phyloP scores from a whole-genome alignment of 1,140 invertebrate species.

The Zaprionus capensis region DNA sequence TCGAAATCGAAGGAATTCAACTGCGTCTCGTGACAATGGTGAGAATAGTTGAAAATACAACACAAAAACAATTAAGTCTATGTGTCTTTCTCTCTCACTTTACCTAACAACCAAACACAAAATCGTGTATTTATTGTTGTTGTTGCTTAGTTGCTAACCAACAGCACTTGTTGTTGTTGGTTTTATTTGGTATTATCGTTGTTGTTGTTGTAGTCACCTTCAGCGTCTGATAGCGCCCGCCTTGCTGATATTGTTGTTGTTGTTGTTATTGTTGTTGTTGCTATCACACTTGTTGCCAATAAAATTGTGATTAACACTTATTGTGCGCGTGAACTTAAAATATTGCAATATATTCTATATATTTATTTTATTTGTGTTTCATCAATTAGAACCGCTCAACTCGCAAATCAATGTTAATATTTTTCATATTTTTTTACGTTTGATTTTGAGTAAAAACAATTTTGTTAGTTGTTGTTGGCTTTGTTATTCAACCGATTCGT shows the following conservation, averaged over 20 bases:
- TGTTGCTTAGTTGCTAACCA: constrained; percentile 40
- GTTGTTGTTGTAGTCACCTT: constrained; percentile 34
- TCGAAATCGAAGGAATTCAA: constrained; percentile 43
- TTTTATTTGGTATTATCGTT: constrained; percentile 33
- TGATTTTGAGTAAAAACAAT: neutral
- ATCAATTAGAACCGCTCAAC: constrained; percentile 26
- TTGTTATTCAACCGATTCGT: constrained; percentile 57
- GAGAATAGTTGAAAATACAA: constrained; percentile 18
- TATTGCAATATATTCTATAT: constrained; percentile 36
- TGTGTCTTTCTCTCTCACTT: neutral
- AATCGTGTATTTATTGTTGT: neutral
- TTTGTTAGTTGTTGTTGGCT: constrained; percentile 26
- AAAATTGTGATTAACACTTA: constrained; percentile 73
- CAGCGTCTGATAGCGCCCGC: neutral
- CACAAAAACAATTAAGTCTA: constrained; percentile 1
- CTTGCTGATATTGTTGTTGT: constrained; percentile 31
- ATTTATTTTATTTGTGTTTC: constrained; percentile 29
- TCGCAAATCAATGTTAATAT: constrained; percentile 39
- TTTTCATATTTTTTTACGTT: constrained; percentile 13
- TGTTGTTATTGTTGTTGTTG: constrained; percentile 32
- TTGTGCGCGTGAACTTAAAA: constrained; percentile 55
- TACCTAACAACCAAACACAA: neutral
- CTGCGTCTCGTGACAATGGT: constrained; percentile 3
- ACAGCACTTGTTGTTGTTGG: constrained; percentile 23
- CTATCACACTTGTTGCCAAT: constrained; percentile 62